These are phyloP conservation scores for Sturnus vulgaris DNA, from an alignment of 2,113 vertebrate species.

Conservation along the genomic window DNA sequence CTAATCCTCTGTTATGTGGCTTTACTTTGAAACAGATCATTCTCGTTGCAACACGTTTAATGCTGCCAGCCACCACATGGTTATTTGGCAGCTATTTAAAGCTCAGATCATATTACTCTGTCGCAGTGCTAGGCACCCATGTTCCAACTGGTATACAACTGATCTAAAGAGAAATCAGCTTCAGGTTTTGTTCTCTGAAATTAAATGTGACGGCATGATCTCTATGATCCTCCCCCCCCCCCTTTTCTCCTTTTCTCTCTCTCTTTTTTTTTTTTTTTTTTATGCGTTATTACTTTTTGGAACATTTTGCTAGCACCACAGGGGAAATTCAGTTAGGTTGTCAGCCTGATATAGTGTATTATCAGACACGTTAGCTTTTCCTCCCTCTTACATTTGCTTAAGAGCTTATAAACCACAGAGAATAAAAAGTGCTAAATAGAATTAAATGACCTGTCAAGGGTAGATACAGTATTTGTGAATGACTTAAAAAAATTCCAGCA, in stretches of 20 bases:
- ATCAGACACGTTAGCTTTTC: conserved; percentile 52
- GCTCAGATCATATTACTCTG: conserved; percentile 60
- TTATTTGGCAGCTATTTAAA: conserved; percentile 72
- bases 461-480: conserved; percentile 51
- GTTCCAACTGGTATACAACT: conserved; percentile 56
- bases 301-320: conserved; percentile 49
- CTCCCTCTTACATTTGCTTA: conserved; percentile 66
- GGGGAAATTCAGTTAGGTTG: conserved; percentile 54
- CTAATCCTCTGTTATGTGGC: conserved; percentile 48
- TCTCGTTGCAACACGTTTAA: conserved; percentile 50
- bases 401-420: conserved; percentile 59
- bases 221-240: neutral
- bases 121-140: conserved; percentile 44
- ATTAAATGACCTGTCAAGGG: conserved; percentile 66
- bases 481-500: conserved; percentile 21
- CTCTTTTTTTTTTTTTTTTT: neutral
- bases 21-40: conserved; percentile 65
- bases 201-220: conserved; percentile 45
- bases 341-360: conserved; percentile 55
- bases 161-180: conserved; percentile 65
- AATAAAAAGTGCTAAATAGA: conserved; percentile 66
- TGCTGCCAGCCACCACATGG: conserved; percentile 64
- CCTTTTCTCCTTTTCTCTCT: too few species aligned
- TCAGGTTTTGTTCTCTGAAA: conserved; percentile 63
- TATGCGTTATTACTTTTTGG: conserved; percentile 47